Evolutionary conservation across 2,797 vertebrate species (phyloP), one percentile per base, ranked within the genome.

Genomic region (Hippopotamyrus pictus): DNA sequence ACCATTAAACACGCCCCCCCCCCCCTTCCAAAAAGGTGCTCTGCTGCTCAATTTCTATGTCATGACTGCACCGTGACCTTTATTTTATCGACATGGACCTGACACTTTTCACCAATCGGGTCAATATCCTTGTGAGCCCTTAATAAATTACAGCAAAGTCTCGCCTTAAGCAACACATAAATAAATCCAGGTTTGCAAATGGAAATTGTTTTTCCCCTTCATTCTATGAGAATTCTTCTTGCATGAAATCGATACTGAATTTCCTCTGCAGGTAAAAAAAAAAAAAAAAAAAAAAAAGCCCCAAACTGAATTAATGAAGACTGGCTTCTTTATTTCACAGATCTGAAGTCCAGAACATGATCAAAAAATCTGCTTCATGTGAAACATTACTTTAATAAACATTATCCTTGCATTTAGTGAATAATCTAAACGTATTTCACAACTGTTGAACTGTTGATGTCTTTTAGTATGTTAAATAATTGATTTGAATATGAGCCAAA

Each of bases 81-180:
- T 53, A 62, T 53, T 86, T 62, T 41, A 29, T 84, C n/a, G 79
- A 84, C 53, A 22, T 29, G 54, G 33, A 82, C n/a, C 79, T 62
- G 88, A 46, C 41, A 37, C 53, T 65, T 84, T 89, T 89, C 79
- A 79, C 41, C 46, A 89, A n/a, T 59, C 7, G 25, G 89, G 48
- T 86, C 46, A 50, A 86, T 73, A 53, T 69, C 83, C 57, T 89
- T 37, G 62, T 22, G 46, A 86, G 59, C 11, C 83, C 14, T 53
- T 73, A 37, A 87, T 73, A 73, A 89, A 86, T 69, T 65, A 69
- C 46, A 62, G 59, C 22, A 54, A n/a, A 62, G 41, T 25, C 12
- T 89, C 29, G 53, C 89, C 89, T 86, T 69, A 86, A 89, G 83
- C 83, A 53, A 89, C 59, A 73, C 84, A 73, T 76, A 73, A 65